Base-by-base conservation (phyloP, 2,113 vertebrate species). In the Microcebus jonahi region DNA sequence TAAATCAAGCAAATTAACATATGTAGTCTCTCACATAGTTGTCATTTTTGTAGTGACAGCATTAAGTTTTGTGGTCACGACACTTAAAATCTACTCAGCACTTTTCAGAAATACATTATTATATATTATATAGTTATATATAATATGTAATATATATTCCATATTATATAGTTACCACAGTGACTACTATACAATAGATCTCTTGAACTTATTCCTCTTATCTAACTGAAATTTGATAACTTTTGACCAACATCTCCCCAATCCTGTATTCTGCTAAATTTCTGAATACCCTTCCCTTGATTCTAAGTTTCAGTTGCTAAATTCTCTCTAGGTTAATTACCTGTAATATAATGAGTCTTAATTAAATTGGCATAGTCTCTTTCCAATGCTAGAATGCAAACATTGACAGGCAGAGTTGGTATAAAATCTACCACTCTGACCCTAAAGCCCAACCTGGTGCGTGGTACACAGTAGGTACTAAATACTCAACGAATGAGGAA, bases 401-500 rank as follows among this genome's bases (percentile, higher is more conserved):
- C 14, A 1, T 9, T 45, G 53, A 3, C 36, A 36, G 34, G 29
- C 3, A 13, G 53, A 25, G 20, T 1, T 59, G 34, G 21, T 13
- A 23, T 15, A 31, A 23, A 29, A 29, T 4, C 34, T 3, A 42
- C 42, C 14, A 18, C 50, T 73, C 61, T 17, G 31, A 3, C 14
- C 36, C 50, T 10, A 25, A 6, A 80, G 68, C 34, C 63, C 36
- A 34, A 8, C 20, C 31, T 48, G n/a, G 8, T 21, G n/a, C 11
- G 13, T 39, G 36, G 34, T 6, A 31, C 4, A 3, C 2, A 21
- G 7, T 1, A 48, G 20, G 55, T 1, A 4, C 45, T 29, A 34
- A 86, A n/a, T 73, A 39, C 34, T 20, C 76, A 34, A 57, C 6
- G 20, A 67, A 36, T 8, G 50, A 57, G 1, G 0, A 53, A 25